These are phyloP conservation scores for Paramormyrops kingsleyae DNA, from an alignment of 2,113 vertebrate genomes.

Conservation along the genomic window DNA sequence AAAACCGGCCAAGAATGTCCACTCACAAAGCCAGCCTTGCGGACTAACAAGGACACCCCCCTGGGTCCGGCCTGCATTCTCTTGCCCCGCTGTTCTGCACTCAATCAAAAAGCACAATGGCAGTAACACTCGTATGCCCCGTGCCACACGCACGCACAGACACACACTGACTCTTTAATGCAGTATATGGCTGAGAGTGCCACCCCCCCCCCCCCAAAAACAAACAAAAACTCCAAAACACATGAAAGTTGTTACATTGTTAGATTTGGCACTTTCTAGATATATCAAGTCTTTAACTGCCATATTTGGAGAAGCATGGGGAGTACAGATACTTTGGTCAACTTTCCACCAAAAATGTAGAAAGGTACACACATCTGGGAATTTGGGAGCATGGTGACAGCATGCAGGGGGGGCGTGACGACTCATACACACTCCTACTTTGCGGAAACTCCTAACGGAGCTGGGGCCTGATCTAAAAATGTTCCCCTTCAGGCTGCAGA, in stretches of 20 bases:
- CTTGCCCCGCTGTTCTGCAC: neutral
- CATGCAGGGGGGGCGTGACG: neutral
- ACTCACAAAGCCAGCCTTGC: neutral
- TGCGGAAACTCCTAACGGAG: neutral
- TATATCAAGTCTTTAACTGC: neutral
- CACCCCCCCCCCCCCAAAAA: neutral
- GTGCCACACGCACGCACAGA: too few relatives aligned
- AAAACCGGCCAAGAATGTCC: neutral
- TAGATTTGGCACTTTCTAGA: neutral
- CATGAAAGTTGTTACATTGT: neutral
- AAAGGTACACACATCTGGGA: neutral
- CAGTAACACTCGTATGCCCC: neutral
- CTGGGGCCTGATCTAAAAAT: neutral
- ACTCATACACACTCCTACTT: neutral
- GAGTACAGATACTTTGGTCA: neutral
- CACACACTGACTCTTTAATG: neutral
- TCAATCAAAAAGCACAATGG: neutral
- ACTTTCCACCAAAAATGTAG: neutral
- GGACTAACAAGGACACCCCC: neutral
- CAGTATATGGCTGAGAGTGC: neutral
- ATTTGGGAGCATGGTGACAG: neutral
- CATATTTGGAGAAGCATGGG: neutral
- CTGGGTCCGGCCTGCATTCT: neutral
- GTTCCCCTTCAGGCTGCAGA: neutral
- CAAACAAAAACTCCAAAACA: neutral